Base-by-base conservation (phyloP, 2,113 vertebrate species). In the Hystrix brachyura region DNA sequence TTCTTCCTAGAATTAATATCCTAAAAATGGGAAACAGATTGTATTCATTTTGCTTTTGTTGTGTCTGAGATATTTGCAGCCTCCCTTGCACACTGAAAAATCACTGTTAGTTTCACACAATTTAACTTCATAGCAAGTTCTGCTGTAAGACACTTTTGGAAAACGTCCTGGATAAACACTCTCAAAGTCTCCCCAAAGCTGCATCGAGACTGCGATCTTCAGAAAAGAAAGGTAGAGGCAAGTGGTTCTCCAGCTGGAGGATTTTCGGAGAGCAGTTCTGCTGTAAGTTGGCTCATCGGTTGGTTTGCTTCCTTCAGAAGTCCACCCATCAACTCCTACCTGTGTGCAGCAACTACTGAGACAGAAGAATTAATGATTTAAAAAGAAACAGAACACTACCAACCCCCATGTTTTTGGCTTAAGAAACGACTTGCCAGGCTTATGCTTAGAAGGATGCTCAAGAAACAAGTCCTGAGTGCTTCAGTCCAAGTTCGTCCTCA, bases 91-190 rank as follows among this genome's bases (percentile, higher is more conserved):
- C 32, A 55, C 46, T 69, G 89, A 90, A 79, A 97, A 95, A 69
- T 95, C 93, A 71, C 46, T 96, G 48, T 96, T 96, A n/a, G 96
- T 96, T 94, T 97, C 92, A 80, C 57, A 53, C 83, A 96, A 0
- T 55, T 97, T 96, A 92, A 93, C 89, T 97, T 97, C 85, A 83
- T 94, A 95, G 71, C 72, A 95, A 88, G 87, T 34, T 94, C 93
- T 34, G 12, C 27, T 29, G 91, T 43, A 90, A 92, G 71, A 84
- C 53, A 9, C 43, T 93, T 97, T 86, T 97, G 96, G 94, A 96
- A 90, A 86, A 48, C 94, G 81, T 94, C 94, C 96, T 79, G 94
- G 64, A 94, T 95, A 87, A 79, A 81, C 46, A 69, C 64, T 21
- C 38, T 72, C 64, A 55, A 53, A 76, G 65, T 96, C 59, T 96